These are phyloP conservation scores for Drosophila baimaii DNA, from an alignment of 1,140 invertebrate genomes.

Conservation along the genomic window DNA sequence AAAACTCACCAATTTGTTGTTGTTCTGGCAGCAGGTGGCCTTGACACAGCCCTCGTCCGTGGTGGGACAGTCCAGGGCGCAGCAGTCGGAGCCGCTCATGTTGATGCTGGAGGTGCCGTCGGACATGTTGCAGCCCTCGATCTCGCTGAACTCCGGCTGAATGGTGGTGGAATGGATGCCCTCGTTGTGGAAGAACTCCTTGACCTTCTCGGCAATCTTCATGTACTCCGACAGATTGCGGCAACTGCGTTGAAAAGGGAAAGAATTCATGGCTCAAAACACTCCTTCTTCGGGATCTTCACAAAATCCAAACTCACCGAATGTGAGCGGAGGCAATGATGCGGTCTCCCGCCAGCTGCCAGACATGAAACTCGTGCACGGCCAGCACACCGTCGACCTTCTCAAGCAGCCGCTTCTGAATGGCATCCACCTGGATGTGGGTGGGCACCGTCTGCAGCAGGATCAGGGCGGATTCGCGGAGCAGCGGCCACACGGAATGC, in stretches of 20 bases:
- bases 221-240: conserved; percentile 95
- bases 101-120: conserved; percentile 83
- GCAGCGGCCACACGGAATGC: conserved; percentile 93
- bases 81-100: conserved; percentile 86
- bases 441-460: conserved; percentile 96
- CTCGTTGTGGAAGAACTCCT: conserved; percentile 97
- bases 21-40: conserved; percentile 90
- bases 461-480: conserved; percentile 94
- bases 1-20: conserved; percentile 76
- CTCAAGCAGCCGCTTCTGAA: conserved; percentile 92
- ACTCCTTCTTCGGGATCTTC: too few species aligned
- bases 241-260: conserved; percentile 88
- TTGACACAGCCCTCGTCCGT: conserved; percentile 92
- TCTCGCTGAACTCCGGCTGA: conserved; percentile 96
- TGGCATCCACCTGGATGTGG: conserved; percentile 95
- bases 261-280: not conserved
- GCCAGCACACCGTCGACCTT: conserved; percentile 95
- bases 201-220: conserved; percentile 96
- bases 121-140: conserved; percentile 84
- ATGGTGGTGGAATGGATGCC: conserved; percentile 93
- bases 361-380: conserved; percentile 97
- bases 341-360: conserved; percentile 95
- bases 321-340: conserved; percentile 97
- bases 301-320: conserved; percentile 86
- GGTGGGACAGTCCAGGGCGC: conserved; percentile 93